These are phyloP conservation scores for Cancer borealis DNA, from an alignment of 2,888 invertebrate species.

Conservation along the genomic window DNA sequence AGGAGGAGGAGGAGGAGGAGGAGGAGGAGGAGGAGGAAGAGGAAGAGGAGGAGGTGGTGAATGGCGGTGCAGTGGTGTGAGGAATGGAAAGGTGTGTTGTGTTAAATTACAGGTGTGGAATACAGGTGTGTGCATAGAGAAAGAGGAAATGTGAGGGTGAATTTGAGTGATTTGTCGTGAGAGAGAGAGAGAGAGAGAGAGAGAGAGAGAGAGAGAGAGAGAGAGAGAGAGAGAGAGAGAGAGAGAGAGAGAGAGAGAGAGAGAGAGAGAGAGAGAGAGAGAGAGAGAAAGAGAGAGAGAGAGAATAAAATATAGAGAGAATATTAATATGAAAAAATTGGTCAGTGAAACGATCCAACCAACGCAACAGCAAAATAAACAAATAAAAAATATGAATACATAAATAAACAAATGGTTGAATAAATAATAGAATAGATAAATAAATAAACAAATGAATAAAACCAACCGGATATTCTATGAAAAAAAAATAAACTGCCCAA, in stretches of 20 bases:
- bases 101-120: too few relatives aligned
- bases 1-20: not conserved
- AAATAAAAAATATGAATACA: not conserved
- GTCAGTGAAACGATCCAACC: not conserved
- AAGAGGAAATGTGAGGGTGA: not conserved
- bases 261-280: not conserved
- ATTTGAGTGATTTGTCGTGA: not conserved
- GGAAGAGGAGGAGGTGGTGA: not conserved
- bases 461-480: not conserved
- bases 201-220: not conserved
- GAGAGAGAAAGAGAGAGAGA: not conserved
- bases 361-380: not conserved
- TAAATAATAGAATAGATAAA: not conserved
- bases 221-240: conserved; percentile 17
- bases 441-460: not conserved
- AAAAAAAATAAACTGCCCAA: not conserved
- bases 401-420: not conserved
- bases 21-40: too few relatives aligned
- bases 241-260: conserved; percentile 25
- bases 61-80: too few relatives aligned
- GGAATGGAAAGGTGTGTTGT: too few relatives aligned
- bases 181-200: not conserved
- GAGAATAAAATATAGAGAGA: not conserved
- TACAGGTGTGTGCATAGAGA: not conserved
- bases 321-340: not conserved